phyloP scores from a whole-genome alignment of 1,140 invertebrate species.

The Wiebesia pumilae region DNA sequence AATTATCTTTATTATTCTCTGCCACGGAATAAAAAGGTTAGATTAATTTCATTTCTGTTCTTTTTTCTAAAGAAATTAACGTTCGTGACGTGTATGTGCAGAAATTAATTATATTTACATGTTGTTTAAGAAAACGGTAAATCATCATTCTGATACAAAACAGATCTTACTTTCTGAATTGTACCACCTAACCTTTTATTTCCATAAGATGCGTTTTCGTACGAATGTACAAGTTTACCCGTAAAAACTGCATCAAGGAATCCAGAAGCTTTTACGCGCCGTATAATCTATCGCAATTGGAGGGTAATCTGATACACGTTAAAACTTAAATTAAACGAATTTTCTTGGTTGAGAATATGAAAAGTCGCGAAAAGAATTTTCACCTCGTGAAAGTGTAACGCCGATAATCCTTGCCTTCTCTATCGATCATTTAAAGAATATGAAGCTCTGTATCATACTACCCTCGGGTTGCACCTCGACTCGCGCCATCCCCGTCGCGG shows the following conservation, averaged over 20 bases:
- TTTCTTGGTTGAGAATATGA: too few species aligned
- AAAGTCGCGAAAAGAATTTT: too few species aligned
- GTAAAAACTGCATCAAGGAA: not conserved
- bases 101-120: too few species aligned
- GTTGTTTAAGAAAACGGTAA: too few species aligned
- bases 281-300: conserved; percentile 25
- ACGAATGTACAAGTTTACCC: not conserved
- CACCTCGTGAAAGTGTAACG: too few species aligned
- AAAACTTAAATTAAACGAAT: too few species aligned
- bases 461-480: not conserved
- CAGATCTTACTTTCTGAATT: not conserved
- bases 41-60: not conserved
- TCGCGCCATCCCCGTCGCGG: not conserved
- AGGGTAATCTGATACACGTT: not conserved
- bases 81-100: too few species aligned
- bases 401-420: too few species aligned
- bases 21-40: not conserved
- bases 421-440: not conserved
- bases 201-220: not conserved
- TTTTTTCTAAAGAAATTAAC: too few species aligned
- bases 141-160: too few species aligned
- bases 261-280: conserved; percentile 24
- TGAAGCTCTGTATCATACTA: not conserved
- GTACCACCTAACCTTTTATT: not conserved
- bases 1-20: not conserved